Percentiles rank a stretch among this genome's conserved stretches.
These are phyloP conservation scores for Limulus polyphemus DNA, from an alignment of 2,888 invertebrate genomes.

Conservation along the genomic window DNA sequence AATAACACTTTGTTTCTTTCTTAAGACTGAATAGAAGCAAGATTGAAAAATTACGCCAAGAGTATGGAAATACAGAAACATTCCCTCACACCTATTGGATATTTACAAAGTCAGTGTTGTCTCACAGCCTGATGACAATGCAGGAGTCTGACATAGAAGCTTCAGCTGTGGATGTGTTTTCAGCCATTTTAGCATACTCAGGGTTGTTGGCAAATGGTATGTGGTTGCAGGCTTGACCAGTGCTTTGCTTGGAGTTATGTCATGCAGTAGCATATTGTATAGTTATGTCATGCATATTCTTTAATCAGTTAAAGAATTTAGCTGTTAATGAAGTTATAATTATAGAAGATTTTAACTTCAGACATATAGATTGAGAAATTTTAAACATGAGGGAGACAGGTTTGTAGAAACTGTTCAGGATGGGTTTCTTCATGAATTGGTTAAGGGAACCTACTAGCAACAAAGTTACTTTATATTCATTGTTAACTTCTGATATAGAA, in stretches of 20 bases:
- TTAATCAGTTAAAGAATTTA: no score
- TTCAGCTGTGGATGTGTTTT: conserved; percentile 73
- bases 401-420: no score
- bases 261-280: no score
- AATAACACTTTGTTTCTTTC: neutral
- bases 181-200: conserved; percentile 74
- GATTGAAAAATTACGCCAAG: conserved; percentile 49
- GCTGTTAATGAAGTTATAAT: no score
- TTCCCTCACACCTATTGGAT: conserved; percentile 50
- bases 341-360: no score
- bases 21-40: conserved; percentile 60
- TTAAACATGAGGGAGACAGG: no score
- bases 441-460: no score
- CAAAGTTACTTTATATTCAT: no score
- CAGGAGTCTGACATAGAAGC: conserved; percentile 71
- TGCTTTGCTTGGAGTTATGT: conserved; percentile 48
- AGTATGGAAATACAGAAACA: conserved; percentile 45
- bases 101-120: conserved; percentile 64
- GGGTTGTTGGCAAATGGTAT: conserved; percentile 44
- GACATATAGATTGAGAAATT: no score
- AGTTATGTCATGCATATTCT: no score
- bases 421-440: no score
- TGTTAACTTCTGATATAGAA: no score
- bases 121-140: conserved; percentile 69
- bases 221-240: conserved; percentile 55